phyloP scores from a whole-genome alignment of 2,888 invertebrate species.

The Meta bourneti region DNA sequence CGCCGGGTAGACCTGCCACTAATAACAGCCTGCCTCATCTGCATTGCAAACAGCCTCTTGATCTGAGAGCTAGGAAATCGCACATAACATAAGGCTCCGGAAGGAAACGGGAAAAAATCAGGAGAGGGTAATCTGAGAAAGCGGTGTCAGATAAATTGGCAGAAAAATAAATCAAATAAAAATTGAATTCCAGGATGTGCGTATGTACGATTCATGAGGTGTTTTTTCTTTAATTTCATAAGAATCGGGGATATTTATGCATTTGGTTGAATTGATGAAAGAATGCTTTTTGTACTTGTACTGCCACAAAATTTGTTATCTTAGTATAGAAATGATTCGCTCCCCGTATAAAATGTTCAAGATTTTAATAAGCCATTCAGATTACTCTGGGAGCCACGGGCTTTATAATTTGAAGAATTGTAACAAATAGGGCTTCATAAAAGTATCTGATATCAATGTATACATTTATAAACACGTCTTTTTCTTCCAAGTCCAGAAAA shows the following conservation, averaged over 20 bases:
- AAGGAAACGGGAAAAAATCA: background rate
- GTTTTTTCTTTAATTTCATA: background rate
- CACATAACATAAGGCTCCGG: slow-evolving; percentile 16
- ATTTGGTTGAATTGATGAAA: too few species aligned
- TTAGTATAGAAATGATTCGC: too few species aligned
- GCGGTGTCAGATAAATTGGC: slow-evolving; percentile 26
- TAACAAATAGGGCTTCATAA: too few species aligned
- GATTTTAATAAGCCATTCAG: too few species aligned
- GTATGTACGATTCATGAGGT: background rate
- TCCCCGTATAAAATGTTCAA: too few species aligned
- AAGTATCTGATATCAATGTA: too few species aligned
- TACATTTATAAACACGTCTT: too few species aligned
- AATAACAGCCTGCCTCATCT: slow-evolving; percentile 71
- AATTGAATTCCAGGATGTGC: background rate
- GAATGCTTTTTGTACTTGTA: too few species aligned
- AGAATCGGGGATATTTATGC: background rate
- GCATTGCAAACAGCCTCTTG: slow-evolving; percentile 67
- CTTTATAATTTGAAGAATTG: too few species aligned
- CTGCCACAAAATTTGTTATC: too few species aligned
- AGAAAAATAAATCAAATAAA: slow-evolving; percentile 22
- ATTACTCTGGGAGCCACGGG: too few species aligned
- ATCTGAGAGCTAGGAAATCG: slow-evolving; percentile 56
- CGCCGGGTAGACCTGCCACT: slow-evolving; percentile 54
- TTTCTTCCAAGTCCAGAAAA: too few species aligned
- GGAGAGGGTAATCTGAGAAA: slow-evolving; percentile 32